Percentiles rank a stretch among this genome's conserved stretches.
Evolutionary conservation across 2,888 invertebrate genomes (phyloP).

Genomic region (Metacarcinus magister): DNA sequence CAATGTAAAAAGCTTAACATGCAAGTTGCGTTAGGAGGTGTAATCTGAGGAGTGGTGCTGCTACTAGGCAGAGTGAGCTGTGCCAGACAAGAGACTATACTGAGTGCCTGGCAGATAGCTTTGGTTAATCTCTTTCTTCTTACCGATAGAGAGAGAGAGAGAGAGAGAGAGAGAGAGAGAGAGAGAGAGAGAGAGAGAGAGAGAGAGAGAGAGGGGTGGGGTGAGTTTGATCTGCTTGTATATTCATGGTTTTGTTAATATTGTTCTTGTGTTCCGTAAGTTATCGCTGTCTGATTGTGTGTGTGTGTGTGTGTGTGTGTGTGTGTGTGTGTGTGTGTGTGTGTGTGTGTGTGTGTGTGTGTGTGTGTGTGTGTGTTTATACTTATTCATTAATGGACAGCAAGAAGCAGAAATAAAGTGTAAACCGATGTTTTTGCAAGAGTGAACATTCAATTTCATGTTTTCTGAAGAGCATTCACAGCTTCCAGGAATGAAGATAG

Average conservation of each 20-base stretch:
- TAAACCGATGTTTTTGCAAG: no score
- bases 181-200: slow-evolving; percentile 22
- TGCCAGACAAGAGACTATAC: background rate
- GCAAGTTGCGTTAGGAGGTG: background rate
- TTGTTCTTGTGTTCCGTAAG: background rate
- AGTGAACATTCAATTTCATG: no score
- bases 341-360: slow-evolving; percentile 26
- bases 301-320: slow-evolving; percentile 54
- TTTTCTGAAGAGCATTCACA: no score
- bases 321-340: slow-evolving; percentile 40
- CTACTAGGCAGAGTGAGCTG: background rate
- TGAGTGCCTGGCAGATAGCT: no score
- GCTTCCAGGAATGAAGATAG: no score
- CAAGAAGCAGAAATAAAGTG: no score
- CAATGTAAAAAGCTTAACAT: background rate
- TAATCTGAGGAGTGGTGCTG: background rate
- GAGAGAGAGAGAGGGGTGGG: background rate
- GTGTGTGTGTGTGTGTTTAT: slow-evolving; percentile 4
- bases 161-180: slow-evolving; percentile 26
- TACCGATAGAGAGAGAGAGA: background rate
- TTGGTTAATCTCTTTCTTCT: background rate
- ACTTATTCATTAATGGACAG: background rate
- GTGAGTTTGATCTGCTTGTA: background rate
- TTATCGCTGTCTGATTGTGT: background rate
- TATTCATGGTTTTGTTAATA: background rate